Conservation (phyloP, 1,140 invertebrate species). For the Drosophila nigrodunni region DNA sequence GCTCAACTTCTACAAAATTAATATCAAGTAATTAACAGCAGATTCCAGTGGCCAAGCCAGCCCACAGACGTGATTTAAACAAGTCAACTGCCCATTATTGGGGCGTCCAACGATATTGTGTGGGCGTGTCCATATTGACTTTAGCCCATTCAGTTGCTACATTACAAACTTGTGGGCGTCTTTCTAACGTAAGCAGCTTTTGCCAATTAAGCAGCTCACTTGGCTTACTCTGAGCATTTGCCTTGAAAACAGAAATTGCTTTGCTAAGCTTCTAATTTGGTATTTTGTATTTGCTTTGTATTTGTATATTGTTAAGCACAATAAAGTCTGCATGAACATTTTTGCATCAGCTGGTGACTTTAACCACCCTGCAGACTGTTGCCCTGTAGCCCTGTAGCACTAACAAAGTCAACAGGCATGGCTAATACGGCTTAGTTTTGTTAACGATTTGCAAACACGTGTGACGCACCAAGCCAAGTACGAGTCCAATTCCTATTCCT, state of each 20-base stretch:
- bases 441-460: slow-evolving; percentile 78
- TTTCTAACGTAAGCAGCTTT: slow-evolving; percentile 59
- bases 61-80: slow-evolving; percentile 59
- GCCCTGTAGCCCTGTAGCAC: not conserved
- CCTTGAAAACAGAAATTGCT: slow-evolving; percentile 62
- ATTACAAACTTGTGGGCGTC: slow-evolving; percentile 28
- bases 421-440: slow-evolving; percentile 77
- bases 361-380: not conserved
- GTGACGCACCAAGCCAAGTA: slow-evolving; percentile 28
- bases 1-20: slow-evolving; percentile 71
- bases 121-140: slow-evolving; percentile 66
- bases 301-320: not conserved
- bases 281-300: not conserved
- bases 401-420: slow-evolving; percentile 37
- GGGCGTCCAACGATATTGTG: slow-evolving; percentile 36
- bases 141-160: slow-evolving; percentile 39
- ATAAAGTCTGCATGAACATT: not conserved
- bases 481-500: not conserved
- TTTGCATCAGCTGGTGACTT: slow-evolving; percentile 51
- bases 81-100: slow-evolving; percentile 19
- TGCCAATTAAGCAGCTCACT: slow-evolving; percentile 76
- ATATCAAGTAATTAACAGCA: slow-evolving; percentile 82
- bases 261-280: slow-evolving; percentile 52
- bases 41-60: slow-evolving; percentile 25
- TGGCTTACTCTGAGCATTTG: slow-evolving; percentile 36